These are phyloP conservation scores for Drosophila prolongata DNA, from an alignment of 2,888 invertebrate species.

Conservation along the genomic window DNA sequence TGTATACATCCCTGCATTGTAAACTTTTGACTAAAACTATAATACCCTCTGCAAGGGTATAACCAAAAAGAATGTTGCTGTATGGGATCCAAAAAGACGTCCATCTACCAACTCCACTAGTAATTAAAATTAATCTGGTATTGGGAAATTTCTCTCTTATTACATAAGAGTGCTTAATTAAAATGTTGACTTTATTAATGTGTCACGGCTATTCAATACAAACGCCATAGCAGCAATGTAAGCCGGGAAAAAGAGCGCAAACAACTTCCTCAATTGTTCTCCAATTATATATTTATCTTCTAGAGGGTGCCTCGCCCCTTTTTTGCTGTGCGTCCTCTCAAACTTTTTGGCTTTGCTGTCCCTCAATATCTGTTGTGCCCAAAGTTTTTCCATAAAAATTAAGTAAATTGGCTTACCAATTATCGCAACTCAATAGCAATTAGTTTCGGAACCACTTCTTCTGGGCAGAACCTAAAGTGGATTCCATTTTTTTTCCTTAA, in stretches of 20 bases:
- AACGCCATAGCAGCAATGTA: background rate
- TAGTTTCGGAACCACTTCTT: slow-evolving; percentile 27
- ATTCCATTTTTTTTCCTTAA: slow-evolving; percentile 1
- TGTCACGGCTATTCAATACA: background rate
- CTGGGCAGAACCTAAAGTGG: slow-evolving; percentile 24
- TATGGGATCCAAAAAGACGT: no score
- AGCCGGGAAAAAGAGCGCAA: background rate
- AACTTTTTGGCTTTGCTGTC: slow-evolving; percentile 5
- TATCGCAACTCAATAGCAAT: slow-evolving; percentile 42
- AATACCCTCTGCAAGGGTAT: no score
- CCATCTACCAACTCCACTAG: no score
- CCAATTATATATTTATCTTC: slow-evolving; percentile 2
- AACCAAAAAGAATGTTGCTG: no score
- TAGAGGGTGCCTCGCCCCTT: slow-evolving; percentile 3
- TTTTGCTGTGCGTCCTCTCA: background rate
- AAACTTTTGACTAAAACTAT: no score
- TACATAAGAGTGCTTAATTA: background rate
- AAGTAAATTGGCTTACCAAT: slow-evolving; percentile 44
- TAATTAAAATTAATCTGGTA: background rate
- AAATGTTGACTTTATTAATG: background rate
- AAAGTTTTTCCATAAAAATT: slow-evolving; percentile 48
- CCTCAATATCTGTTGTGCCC: slow-evolving; percentile 11
- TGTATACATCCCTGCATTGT: no score
- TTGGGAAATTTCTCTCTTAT: background rate
- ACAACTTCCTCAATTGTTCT: background rate